These are phyloP conservation scores for Eilema caniola DNA, from an alignment of 2,888 invertebrate genomes.

Conservation along the genomic window DNA sequence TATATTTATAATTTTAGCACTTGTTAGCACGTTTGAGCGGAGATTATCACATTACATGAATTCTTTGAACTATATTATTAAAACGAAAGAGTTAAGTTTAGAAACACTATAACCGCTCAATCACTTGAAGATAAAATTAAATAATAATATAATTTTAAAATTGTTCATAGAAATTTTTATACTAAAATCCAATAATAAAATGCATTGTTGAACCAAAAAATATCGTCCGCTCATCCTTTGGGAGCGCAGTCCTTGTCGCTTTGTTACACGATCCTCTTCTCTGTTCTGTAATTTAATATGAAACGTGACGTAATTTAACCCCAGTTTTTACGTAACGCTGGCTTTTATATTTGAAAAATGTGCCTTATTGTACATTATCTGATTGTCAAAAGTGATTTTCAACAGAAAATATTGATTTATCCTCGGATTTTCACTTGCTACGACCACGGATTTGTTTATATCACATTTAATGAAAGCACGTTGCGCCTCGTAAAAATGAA, in stretches of 20 bases:
- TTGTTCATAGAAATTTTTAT: constrained; percentile 39
- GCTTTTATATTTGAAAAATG: constrained; percentile 39
- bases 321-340: constrained; percentile 45
- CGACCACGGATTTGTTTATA: constrained; percentile 35
- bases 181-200: constrained; percentile 62
- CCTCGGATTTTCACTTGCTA: constrained; percentile 29
- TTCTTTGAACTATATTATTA: too few relatives aligned
- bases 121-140: not conserved
- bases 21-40: too few relatives aligned
- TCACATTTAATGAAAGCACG: constrained; percentile 36
- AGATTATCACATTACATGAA: too few relatives aligned
- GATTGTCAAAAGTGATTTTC: constrained; percentile 19
- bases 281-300: constrained; percentile 68
- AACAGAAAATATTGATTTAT: constrained; percentile 19
- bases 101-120: too few relatives aligned
- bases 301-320: constrained; percentile 70
- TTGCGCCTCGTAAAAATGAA: constrained; percentile 48
- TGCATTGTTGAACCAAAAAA: constrained; percentile 63
- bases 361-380: constrained; percentile 35
- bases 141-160: not conserved
- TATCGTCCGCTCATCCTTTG: constrained; percentile 56
- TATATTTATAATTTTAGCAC: too few relatives aligned
- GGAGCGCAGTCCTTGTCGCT: constrained; percentile 55
- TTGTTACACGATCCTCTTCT: constrained; percentile 62
- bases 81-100: too few relatives aligned